Conservation (phyloP, 2,797 vertebrate species). For the Oreochromis mossambicus region DNA sequence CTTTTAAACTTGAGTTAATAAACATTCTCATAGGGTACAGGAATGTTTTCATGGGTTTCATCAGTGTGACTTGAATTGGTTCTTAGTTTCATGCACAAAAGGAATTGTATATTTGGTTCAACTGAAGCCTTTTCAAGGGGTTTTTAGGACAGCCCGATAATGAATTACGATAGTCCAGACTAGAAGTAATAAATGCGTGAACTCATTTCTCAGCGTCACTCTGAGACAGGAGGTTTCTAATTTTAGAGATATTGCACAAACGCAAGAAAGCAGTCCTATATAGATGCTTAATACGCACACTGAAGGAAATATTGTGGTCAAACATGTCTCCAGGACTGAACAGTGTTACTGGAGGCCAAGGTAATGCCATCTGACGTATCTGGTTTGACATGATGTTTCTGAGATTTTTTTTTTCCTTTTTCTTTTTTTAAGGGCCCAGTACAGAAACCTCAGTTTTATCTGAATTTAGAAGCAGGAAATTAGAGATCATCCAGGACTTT, state of each 20-base stretch:
- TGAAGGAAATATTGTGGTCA: not conserved
- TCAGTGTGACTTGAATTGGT: not conserved
- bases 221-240: not conserved
- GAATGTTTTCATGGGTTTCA: not conserved
- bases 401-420: not conserved
- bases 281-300: not conserved
- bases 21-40: not conserved
- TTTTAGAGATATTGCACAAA: not conserved
- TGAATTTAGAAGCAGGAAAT: not conserved
- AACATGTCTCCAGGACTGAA: not conserved
- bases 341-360: not conserved
- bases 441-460: not conserved
- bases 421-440: not conserved
- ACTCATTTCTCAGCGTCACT: not conserved
- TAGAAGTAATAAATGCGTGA: not conserved
- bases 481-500: not conserved
- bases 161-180: not conserved
- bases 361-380: not conserved
- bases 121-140: not conserved
- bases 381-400: not conserved
- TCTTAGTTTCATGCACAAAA: not conserved
- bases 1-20: not conserved
- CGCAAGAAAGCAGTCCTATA: not conserved
- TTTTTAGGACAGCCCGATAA: not conserved
- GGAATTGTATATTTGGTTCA: not conserved